Conservation (phyloP, 2,888 invertebrate species). For the Silvanus unidentatus region DNA sequence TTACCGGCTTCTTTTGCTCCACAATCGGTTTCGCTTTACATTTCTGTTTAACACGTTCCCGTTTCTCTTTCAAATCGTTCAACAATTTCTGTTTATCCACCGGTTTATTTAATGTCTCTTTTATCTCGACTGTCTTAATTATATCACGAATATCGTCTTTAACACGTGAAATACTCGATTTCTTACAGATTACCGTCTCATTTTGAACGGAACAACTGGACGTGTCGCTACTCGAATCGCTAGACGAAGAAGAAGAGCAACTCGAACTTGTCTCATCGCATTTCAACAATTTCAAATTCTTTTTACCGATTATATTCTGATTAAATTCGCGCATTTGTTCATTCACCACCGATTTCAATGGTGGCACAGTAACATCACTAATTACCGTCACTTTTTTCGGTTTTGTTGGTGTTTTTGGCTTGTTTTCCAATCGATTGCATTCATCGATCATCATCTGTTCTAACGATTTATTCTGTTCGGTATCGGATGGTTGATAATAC, state of each 20-base stretch:
- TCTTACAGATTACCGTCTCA: conserved; percentile 22
- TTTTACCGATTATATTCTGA: conserved; percentile 33
- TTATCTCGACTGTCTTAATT: conserved; percentile 9
- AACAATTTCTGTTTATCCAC: conserved; percentile 13
- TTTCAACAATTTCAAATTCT: conserved; percentile 36
- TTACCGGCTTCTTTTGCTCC: conserved; percentile 10
- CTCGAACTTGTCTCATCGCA: conserved; percentile 1
- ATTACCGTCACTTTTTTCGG: conserved; percentile 8
- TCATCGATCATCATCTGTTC: conserved; percentile 37
- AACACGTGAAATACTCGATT: conserved; percentile 4
- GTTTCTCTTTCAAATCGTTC: conserved; percentile 34
- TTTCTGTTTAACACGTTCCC: conserved; percentile 26
- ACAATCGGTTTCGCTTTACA: conserved; percentile 32
- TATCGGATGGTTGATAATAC: conserved; percentile 44
- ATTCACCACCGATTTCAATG: conserved; percentile 2
- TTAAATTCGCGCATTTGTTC: conserved; percentile 27
- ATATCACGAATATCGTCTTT: conserved; percentile 9
- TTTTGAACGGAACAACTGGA: too few species aligned
- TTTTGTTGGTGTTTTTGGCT: conserved; percentile 12
- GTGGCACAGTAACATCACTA: conserved; percentile 3
- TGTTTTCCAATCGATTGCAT: conserved; percentile 23
- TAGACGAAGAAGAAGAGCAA: conserved; percentile 5
- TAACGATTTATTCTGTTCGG: conserved; percentile 33
- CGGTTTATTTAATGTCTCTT: conserved; percentile 7
- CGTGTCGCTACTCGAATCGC: conserved; percentile 8